phyloP scores from a whole-genome alignment of 1,140 invertebrate species.

The Drosophila subpulchrella region DNA sequence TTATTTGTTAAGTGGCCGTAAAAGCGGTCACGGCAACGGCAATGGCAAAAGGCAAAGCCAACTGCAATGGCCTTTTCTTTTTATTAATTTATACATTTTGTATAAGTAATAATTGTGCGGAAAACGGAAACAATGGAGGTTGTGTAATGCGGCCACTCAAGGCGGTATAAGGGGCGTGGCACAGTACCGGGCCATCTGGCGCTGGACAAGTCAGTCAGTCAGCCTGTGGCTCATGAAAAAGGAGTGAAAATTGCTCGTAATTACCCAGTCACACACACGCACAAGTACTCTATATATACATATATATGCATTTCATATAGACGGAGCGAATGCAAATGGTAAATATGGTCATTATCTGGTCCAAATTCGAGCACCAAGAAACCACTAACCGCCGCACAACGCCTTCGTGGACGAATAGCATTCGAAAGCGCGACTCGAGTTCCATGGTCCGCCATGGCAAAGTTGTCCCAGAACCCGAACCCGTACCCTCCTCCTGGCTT shows the following conservation, averaged over 20 bases:
- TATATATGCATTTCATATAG: conserved; percentile 1
- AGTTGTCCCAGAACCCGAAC: conserved; percentile 27
- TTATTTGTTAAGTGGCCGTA: conserved; percentile 82
- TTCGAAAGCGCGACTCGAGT: conserved; percentile 46
- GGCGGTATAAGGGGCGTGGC: conserved; percentile 39
- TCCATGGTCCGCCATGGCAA: conserved; percentile 19
- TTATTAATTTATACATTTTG: conserved; percentile 79
- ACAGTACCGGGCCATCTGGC: conserved; percentile 41
- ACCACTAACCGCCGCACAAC: conserved; percentile 46
- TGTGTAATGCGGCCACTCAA: conserved; percentile 72
- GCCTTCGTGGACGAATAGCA: conserved; percentile 62
- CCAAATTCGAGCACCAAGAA: conserved; percentile 57
- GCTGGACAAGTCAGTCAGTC: conserved; percentile 49
- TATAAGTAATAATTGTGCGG: conserved; percentile 83
- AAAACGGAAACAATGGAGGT: conserved; percentile 84
- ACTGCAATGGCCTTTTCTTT: conserved; percentile 52
- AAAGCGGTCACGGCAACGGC: conserved; percentile 66
- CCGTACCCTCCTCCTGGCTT: conserved; percentile 13
- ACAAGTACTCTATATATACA: conserved; percentile 12
- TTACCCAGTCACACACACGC: conserved; percentile 60
- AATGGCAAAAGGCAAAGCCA: conserved; percentile 11
- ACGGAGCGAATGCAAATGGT: conserved; percentile 58
- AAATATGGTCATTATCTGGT: conserved; percentile 78
- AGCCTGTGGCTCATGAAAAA: conserved; percentile 68
- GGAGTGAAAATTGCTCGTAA: conserved; percentile 81